Conservation (phyloP, 2,888 invertebrate genomes). For the Tinea pellionella region DNA sequence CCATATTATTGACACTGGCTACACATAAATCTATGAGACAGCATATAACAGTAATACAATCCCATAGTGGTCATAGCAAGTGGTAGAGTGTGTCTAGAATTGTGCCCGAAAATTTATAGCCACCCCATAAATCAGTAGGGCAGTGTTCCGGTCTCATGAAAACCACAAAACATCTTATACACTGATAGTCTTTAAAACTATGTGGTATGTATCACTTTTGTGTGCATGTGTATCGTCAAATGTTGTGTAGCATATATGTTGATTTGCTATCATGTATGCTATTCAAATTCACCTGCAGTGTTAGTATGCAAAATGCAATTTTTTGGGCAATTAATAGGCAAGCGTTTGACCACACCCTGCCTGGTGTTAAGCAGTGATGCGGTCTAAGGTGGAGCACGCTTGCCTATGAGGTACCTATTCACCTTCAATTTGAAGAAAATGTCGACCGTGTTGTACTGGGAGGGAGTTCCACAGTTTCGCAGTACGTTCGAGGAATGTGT, state of each 20-base stretch:
- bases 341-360: no score
- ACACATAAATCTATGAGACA: neutral
- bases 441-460: no score
- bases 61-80: constrained; percentile 17
- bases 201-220: neutral
- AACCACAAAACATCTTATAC: neutral
- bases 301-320: neutral
- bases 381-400: no score
- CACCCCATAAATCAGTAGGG: constrained; percentile 26
- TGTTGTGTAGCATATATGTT: neutral
- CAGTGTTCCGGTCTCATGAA: neutral
- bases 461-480: no score
- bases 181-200: neutral
- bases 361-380: no score
- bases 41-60: constrained; percentile 6
- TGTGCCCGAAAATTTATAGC: constrained; percentile 27
- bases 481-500: no score
- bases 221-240: neutral
- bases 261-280: neutral
- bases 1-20: neutral
- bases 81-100: constrained; percentile 26
- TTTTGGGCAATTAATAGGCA: no score
- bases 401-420: no score
- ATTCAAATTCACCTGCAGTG: neutral
- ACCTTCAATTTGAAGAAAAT: no score